Evolutionary conservation across 2,797 vertebrate species (phyloP).

Genomic region (Pterois miles): DNA sequence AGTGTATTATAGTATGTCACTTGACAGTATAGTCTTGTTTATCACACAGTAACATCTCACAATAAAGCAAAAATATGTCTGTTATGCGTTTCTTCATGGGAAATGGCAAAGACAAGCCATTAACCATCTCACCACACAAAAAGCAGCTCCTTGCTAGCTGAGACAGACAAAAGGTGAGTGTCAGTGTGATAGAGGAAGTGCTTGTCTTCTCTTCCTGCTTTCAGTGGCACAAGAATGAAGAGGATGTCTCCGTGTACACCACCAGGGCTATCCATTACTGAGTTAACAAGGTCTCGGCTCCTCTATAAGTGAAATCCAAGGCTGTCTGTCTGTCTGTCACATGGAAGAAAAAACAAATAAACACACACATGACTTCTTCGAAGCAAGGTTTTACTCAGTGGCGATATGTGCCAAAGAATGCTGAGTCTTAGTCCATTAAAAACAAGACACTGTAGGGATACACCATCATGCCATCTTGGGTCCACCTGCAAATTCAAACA

Average conservation of each 20-base stretch:
- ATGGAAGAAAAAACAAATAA: slow-evolving; percentile 66
- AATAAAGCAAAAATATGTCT: slow-evolving; percentile 46
- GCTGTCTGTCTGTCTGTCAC: slow-evolving; percentile 48
- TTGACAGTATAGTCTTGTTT: slow-evolving; percentile 2
- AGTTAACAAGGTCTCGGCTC: slow-evolving; percentile 67
- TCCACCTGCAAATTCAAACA: slow-evolving; percentile 73
- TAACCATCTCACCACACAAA: slow-evolving; percentile 45
- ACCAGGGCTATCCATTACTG: slow-evolving; percentile 84
- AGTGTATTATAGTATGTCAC: background rate
- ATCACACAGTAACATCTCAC: slow-evolving; percentile 24
- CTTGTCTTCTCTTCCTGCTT: slow-evolving; percentile 82
- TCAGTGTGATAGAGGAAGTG: slow-evolving; percentile 81
- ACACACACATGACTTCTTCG: slow-evolving; percentile 36
- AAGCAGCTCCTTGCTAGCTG: slow-evolving; percentile 42
- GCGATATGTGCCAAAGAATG: slow-evolving; percentile 50
- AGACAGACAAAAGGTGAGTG: slow-evolving; percentile 76
- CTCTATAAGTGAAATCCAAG: slow-evolving; percentile 73
- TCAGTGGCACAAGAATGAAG: slow-evolving; percentile 77
- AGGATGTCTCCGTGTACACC: slow-evolving; percentile 70
- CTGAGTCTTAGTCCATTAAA: slow-evolving; percentile 56
- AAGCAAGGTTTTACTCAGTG: slow-evolving; percentile 15
- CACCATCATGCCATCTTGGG: slow-evolving; percentile 52
- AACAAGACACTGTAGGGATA: slow-evolving; percentile 54
- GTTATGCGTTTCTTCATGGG: slow-evolving; percentile 84
- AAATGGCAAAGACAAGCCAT: slow-evolving; percentile 79